Evolutionary conservation across 2,888 invertebrate genomes (phyloP).

Genomic region (Cryptosula pallasiana): DNA sequence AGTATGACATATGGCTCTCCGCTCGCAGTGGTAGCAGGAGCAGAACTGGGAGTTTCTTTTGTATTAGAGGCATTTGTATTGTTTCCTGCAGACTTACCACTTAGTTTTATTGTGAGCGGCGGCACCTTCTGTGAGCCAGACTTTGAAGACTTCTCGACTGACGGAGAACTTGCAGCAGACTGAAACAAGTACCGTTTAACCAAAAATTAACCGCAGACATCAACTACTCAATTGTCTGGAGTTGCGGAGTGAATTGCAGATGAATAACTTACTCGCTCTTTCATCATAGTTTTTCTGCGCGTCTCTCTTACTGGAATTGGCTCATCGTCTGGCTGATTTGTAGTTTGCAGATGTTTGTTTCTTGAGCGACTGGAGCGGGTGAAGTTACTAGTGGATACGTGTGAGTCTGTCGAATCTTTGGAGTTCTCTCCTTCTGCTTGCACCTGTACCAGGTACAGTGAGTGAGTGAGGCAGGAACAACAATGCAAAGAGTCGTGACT

Average conservation of each 20-base stretch:
- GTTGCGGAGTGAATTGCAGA: no score
- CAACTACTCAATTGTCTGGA: no score
- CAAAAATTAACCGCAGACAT: no score
- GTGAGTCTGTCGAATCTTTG: constrained; percentile 12
- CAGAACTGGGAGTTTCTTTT: not conserved
- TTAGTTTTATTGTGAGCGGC: constrained; percentile 11
- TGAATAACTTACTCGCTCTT: constrained; percentile 3
- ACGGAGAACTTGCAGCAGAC: constrained; percentile 7
- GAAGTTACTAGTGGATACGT: not conserved
- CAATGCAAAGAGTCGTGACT: no score
- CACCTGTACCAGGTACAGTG: no score
- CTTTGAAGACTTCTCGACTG: not conserved
- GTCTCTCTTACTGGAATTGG: constrained; percentile 1
- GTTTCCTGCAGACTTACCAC: not conserved
- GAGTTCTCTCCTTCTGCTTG: constrained; percentile 16
- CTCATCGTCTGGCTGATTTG: not conserved
- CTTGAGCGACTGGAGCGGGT: not conserved
- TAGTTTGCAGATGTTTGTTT: not conserved
- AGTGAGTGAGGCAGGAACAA: no score
- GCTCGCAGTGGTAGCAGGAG: not conserved
- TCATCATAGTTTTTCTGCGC: constrained; percentile 8
- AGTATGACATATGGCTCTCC: not conserved
- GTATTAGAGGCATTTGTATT: not conserved
- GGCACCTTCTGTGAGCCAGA: constrained; percentile 10
- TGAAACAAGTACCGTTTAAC: no score